Evolutionary conservation across 2,888 invertebrate genomes (phyloP).

Genomic region (Apamea monoglypha): DNA sequence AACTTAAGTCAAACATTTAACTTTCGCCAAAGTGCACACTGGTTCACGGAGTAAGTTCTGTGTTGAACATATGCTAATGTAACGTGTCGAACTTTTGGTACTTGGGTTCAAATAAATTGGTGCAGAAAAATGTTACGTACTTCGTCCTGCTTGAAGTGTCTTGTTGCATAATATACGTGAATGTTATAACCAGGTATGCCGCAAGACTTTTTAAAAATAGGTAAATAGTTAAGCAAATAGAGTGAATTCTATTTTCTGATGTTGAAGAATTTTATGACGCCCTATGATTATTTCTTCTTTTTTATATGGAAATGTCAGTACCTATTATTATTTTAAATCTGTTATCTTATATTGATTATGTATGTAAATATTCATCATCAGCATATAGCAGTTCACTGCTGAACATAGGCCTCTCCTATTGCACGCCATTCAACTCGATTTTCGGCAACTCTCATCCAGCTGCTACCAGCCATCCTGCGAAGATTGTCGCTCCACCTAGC

Average conservation of each 20-base stretch:
- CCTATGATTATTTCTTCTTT: no score
- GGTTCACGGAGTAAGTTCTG: slow-evolving; percentile 27
- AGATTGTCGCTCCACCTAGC: no score
- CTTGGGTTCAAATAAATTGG: slow-evolving; percentile 33
- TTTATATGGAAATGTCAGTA: no score
- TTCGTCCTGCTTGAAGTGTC: neutral
- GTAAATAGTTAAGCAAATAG: neutral
- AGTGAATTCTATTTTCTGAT: neutral
- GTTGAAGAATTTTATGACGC: no score
- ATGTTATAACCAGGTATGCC: neutral
- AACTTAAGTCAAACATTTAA: slow-evolving; percentile 22
- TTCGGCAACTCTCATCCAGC: no score
- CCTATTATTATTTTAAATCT: no score
- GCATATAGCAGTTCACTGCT: no score
- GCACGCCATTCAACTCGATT: no score
- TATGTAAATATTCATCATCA: no score
- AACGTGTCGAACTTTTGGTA: slow-evolving; percentile 24
- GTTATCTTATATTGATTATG: no score
- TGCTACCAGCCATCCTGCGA: no score
- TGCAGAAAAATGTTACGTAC: neutral
- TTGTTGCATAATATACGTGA: neutral
- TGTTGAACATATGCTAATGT: slow-evolving; percentile 27
- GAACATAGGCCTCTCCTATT: no score
- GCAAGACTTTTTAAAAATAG: neutral
- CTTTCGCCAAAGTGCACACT: slow-evolving; percentile 6